phyloP scores from a whole-genome alignment of 2,888 invertebrate species.

The Chrysotoxum bicinctum region DNA sequence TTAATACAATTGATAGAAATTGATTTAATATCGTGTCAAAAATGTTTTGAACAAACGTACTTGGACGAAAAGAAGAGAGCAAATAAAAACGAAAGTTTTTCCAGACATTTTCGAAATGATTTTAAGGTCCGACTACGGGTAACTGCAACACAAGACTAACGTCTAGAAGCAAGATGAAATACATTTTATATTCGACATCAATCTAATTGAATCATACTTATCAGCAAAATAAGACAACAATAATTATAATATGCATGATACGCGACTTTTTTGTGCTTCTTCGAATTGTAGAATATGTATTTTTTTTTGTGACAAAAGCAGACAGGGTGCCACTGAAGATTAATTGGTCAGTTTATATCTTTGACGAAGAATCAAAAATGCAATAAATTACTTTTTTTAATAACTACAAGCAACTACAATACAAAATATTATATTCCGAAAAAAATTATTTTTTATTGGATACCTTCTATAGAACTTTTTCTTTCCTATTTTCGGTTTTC shows the following conservation, averaged over 20 bases:
- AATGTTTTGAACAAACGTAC: constrained; percentile 30
- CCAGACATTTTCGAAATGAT: constrained; percentile 56
- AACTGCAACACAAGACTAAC: constrained; percentile 66
- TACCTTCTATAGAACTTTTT: too few species aligned
- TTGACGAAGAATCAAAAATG: too few species aligned
- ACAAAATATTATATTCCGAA: too few species aligned
- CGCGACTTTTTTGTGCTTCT: constrained; percentile 39
- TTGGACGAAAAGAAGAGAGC: constrained; percentile 61
- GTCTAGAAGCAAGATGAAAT: constrained; percentile 44
- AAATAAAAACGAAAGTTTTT: constrained; percentile 51
- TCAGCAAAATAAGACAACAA: constrained; percentile 57
- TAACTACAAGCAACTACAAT: too few species aligned
- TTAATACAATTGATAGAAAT: constrained; percentile 3
- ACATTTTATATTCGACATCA: constrained; percentile 62
- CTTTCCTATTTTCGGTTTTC: too few species aligned
- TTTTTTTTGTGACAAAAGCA: not conserved
- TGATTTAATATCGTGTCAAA: not conserved
- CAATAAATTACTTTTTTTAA: too few species aligned
- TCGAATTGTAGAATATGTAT: not conserved
- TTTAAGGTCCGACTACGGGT: constrained; percentile 48
- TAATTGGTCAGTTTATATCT: too few species aligned
- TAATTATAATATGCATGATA: constrained; percentile 49
- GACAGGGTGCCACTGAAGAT: not conserved
- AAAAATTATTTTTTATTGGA: too few species aligned
- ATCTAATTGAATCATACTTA: constrained; percentile 63